Evolutionary conservation across 1,140 invertebrate species (phyloP).

Genomic region (Pissodes strobi): DNA sequence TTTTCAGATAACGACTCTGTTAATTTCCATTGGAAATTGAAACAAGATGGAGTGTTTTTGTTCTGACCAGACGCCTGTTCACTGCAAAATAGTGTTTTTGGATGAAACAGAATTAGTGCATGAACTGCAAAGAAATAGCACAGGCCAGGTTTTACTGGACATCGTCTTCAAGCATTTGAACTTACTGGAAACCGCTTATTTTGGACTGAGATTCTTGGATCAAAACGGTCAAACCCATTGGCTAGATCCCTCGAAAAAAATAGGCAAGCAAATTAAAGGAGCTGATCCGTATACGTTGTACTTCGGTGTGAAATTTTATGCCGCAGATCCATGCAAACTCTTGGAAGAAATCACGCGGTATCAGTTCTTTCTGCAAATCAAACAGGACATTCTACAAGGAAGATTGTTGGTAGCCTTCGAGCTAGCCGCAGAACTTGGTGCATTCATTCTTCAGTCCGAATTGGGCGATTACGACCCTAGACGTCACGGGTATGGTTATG

Average conservation of each 20-base stretch:
- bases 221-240: constrained; percentile 88
- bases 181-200: constrained; percentile 90
- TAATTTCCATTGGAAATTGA: constrained; percentile 5
- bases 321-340: constrained; percentile 94
- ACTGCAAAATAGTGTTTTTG: constrained; percentile 67
- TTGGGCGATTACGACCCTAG: constrained; percentile 94
- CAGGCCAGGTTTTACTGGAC: constrained; percentile 84
- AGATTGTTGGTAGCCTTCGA: constrained; percentile 86
- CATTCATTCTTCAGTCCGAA: constrained; percentile 95
- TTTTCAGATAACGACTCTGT: constrained; percentile 8
- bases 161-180: constrained; percentile 88
- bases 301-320: constrained; percentile 98
- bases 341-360: constrained; percentile 96
- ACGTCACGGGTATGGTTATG: constrained; percentile 87
- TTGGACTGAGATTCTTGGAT: constrained; percentile 87
- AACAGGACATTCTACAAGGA: constrained; percentile 92
- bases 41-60: constrained; percentile 54
- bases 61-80: constrained; percentile 57
- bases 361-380: constrained; percentile 94
- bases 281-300: constrained; percentile 87
- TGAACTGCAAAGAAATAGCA: constrained; percentile 65
- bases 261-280: constrained; percentile 77
- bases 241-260: constrained; percentile 83
- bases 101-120: constrained; percentile 69
- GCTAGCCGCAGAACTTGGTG: constrained; percentile 88